Evolutionary conservation across 2,888 invertebrate genomes (phyloP), one percentile per base, ranked within the genome.

Genomic region (Eupithecia insigniata): DNA sequence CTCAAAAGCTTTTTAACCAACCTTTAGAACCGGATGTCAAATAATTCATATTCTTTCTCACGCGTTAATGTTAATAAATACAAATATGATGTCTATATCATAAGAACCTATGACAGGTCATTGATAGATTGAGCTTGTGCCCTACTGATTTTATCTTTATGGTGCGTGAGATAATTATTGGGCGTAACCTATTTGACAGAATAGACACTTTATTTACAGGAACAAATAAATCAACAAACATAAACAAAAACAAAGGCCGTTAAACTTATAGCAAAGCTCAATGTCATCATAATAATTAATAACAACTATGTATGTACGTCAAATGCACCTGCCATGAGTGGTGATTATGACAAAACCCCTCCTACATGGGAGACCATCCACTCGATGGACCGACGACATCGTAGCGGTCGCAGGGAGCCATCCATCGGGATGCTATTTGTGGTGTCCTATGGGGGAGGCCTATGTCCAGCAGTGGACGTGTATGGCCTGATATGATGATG

Each of bases 111-210:
- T 87, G 89, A 89, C 89, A 89, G 85, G 77, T 72, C 77, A 70
- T 79, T 90, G 89, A 90, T 88, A 85, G 85, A 90, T 89, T 86
- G 88, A 86, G 86, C 34, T 5, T 86, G 26, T 12, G 87, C 79
- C 77, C 79, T 78, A 68, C 72, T 39, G 78, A 78, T 85, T 69
- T 22, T 83, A 76, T 74, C 76, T 75, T 62, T 60, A 71, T 61
- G 62, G 67, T 69, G 66, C 60, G 67, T 64, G 60, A 69, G 64
- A 65, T 74, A 67, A 69, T 71, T 43, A 74, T 69, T 70, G 62
- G 68, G 69, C 66, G 60, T 74, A 30, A 28, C 22, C 34, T 67
- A 62, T 69, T 60, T 65, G 32, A 22, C 55, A 67, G 22, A 58
- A 61, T 66, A 14, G 60, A 62, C 46, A 66, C 34, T 58, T 65